Evolutionary conservation across 2,797 vertebrate genomes (phyloP).

Genomic region (Eulemur albifrons): DNA sequence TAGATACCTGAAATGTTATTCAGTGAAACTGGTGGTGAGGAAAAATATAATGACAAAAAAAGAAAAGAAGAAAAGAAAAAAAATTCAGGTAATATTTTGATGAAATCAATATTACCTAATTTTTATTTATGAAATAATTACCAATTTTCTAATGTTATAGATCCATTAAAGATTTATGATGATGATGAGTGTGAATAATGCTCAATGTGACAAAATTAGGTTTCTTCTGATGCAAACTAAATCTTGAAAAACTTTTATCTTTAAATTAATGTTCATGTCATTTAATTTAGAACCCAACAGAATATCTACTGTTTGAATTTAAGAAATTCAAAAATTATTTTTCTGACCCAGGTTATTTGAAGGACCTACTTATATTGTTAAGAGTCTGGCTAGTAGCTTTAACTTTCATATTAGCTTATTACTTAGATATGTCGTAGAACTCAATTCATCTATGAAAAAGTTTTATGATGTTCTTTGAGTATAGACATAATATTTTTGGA

Average conservation of each 20-base stretch:
- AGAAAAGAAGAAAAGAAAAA: constrained; percentile 84
- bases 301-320: not conserved
- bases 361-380: not conserved
- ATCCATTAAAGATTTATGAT: not conserved
- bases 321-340: constrained; percentile 8
- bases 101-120: not conserved
- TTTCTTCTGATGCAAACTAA: constrained; percentile 9
- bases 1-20: constrained; percentile 97
- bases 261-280: not conserved
- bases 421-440: not conserved
- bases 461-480: not conserved
- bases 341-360: not conserved
- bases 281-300: not conserved
- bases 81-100: constrained; percentile 85
- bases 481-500: not conserved
- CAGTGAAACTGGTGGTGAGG: constrained; percentile 82
- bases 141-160: not conserved
- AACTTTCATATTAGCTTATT: not conserved
- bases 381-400: not conserved
- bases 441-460: not conserved
- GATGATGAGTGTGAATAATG: constrained; percentile 16
- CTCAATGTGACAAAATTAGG: not conserved
- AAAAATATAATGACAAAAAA: constrained; percentile 78
- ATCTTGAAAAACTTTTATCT: not conserved
- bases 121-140: not conserved